Evolutionary conservation across 2,888 invertebrate genomes (phyloP).

Genomic region (Cephus pygmeus): DNA sequence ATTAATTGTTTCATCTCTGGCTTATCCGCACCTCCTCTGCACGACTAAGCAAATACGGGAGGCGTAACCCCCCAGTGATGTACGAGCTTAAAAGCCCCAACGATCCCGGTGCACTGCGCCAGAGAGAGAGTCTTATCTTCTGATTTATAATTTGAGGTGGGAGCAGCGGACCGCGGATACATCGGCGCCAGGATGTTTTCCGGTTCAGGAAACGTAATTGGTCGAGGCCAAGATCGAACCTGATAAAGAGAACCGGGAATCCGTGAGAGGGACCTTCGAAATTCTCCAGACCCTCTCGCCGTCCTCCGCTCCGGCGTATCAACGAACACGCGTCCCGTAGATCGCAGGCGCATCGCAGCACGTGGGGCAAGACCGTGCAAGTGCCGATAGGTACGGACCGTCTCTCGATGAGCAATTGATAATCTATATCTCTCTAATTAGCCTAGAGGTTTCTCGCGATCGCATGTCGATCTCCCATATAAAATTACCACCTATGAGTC

Average conservation of each 20-base stretch:
- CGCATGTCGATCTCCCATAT: neutral
- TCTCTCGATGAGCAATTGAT: neutral
- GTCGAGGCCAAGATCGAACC: conserved; percentile 45
- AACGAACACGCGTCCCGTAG: neutral
- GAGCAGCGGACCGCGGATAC: conserved; percentile 40
- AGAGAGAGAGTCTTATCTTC: conserved; percentile 45
- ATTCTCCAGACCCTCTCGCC: neutral
- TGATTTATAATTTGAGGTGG: conserved; percentile 59
- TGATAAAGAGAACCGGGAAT: conserved; percentile 9
- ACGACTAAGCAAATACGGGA: conserved; percentile 64
- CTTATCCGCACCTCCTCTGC: conserved; percentile 59
- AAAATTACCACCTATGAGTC: neutral
- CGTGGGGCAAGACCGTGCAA: neutral
- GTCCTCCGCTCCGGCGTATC: neutral
- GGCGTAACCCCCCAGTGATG: conserved; percentile 63
- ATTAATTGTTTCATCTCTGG: conserved; percentile 64
- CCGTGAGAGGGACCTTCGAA: conserved; percentile 23
- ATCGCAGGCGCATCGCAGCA: neutral
- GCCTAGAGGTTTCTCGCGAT: neutral
- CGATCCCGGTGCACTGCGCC: conserved; percentile 39
- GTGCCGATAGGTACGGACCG: neutral
- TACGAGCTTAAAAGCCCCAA: conserved; percentile 63
- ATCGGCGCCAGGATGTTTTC: conserved; percentile 53
- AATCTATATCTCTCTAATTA: neutral
- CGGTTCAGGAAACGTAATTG: conserved; percentile 62